Base-by-base conservation (phyloP, 2,113 vertebrate species). In the Nycticryphes semicollaris region DNA sequence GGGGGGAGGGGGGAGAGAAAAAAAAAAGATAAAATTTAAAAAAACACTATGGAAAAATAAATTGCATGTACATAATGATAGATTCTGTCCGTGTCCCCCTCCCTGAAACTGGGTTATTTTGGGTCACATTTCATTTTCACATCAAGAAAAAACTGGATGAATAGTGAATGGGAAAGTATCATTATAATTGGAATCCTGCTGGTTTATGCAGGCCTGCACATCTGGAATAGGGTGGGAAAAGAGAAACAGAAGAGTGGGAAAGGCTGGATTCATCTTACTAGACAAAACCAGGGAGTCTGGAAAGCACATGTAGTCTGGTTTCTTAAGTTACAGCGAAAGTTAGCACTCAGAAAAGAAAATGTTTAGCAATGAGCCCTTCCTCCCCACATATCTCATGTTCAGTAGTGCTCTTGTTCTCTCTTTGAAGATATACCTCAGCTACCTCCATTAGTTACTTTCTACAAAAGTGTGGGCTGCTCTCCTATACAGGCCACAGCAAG, bases 211-310 rank as follows among this genome's bases (percentile, higher is more conserved):
- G 96, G 91, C 82, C 81, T 92, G 93, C 92, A 97, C 97, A 97
- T 97, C 96, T 97, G 97, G 97, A 97, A 97, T 64, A 75, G 89
- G 92, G 91, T 95, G 94, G 94, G 87, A 95, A 96, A 94, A 93
- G 64, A 97, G 96, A 96, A 97, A 90, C 51, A 96, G 90, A 93
- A 94, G 63, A 96, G 92, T 86, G 69, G 78, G 77, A 92, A 97
- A 94, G 79, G 51, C 89, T 93, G 83, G 80, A 92, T 94, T 94
- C 3, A 3, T 90, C 95, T 95, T 76, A 76, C 77, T 81, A 90
- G 90, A 84, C 87, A 95, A 96, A 94, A 97, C 92, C 80, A 79
- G 87, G 45, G 77, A 93, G 80, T 97, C 97, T 97, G 97, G 96
- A 94, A 76, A 95, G 86, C 96, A 97, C 92, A 97, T 96, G 91